Evolutionary conservation across 1,140 invertebrate genomes (phyloP), one percentile per base, ranked within the genome.

Genomic region (Drosophila pseudoananassae): DNA sequence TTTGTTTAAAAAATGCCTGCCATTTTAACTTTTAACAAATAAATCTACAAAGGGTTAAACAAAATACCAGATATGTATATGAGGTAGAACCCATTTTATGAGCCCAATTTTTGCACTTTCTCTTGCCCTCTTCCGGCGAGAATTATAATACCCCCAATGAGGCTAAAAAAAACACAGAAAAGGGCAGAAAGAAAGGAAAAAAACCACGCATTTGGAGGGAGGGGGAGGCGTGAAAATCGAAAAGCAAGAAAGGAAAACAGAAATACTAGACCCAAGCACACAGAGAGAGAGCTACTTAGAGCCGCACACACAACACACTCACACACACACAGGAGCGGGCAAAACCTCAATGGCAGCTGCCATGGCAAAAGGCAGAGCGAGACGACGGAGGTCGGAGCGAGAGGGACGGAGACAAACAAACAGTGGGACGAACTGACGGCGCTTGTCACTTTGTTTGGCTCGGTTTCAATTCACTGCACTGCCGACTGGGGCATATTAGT

Each of bases 401-500:
- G 15, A 27, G 29, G n/a, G 61, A 68, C n/a, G 63, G 51, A 3
- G 49, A 70, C 64, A 70, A 56, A 70, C 64, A 70, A 70, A 69
- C 51, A 69, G 64, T 49, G 63, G 66, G 33, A 50, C 54, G 54
- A 20, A 49, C 47, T n/a, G 51, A 61, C 66, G 55, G 52, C 33
- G 69, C 56, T 72, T 72, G 56, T 72, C 76, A 78, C 59, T 80
- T 66, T 59, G 33, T 68, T 76, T 58, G 60, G 23, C 64, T 69
- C 66, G 64, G 33, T 56, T 69, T 56, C 64, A 68, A 56, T 70
- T 52, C 66, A 70, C 33, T 52, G 9, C 12, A 52, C 14, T 9
- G 57, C 57, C 29, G 40, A 66, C 14, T 57, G 20, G 50, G 38
- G 52, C 60, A 78, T 85, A 85, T 85, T 87, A 87, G 82, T 81